phyloP scores from a whole-genome alignment of 2,113 vertebrate species.

The Bufo bufo region DNA sequence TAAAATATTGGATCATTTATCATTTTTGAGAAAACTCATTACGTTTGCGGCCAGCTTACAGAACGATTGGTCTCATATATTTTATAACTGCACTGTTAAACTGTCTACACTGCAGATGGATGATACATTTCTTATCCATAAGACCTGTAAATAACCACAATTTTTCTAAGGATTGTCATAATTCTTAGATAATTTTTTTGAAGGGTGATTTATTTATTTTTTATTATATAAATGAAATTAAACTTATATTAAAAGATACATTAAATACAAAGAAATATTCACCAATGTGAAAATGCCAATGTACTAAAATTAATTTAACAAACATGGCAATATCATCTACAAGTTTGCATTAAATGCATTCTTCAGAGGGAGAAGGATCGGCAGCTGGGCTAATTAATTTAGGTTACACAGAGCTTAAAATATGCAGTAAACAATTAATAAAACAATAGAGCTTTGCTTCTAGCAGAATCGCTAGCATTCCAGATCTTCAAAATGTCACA shows the following conservation, averaged over 20 bases:
- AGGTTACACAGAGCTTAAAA: conserved; percentile 24
- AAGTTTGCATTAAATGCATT: conserved; percentile 14
- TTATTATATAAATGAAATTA: not conserved
- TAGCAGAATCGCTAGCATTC: conserved; percentile 14
- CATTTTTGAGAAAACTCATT: conserved; percentile 10
- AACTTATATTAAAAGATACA: not conserved
- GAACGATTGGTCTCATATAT: not conserved
- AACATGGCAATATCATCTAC: conserved; percentile 15
- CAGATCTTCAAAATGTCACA: conserved; percentile 27
- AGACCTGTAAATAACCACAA: not conserved
- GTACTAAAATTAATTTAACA: conserved; percentile 3
- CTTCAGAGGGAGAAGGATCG: conserved; percentile 14
- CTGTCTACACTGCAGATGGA: not conserved
- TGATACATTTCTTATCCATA: not conserved
- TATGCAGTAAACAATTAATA: conserved; percentile 50
- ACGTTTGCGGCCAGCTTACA: not conserved
- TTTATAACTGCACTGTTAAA: not conserved
- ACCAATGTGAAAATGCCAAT: not conserved
- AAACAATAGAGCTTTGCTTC: conserved; percentile 42
- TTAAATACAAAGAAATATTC: not conserved
- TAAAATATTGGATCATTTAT: not conserved
- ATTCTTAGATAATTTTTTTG: not conserved
- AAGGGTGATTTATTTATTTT: not conserved
- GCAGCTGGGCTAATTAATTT: conserved; percentile 32
- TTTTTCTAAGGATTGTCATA: not conserved